A percentile compares a stretch with the other conserved stretches of the same genome.
Conservation (phyloP, 2,888 invertebrate genomes). For the Diarsia mendica region DNA sequence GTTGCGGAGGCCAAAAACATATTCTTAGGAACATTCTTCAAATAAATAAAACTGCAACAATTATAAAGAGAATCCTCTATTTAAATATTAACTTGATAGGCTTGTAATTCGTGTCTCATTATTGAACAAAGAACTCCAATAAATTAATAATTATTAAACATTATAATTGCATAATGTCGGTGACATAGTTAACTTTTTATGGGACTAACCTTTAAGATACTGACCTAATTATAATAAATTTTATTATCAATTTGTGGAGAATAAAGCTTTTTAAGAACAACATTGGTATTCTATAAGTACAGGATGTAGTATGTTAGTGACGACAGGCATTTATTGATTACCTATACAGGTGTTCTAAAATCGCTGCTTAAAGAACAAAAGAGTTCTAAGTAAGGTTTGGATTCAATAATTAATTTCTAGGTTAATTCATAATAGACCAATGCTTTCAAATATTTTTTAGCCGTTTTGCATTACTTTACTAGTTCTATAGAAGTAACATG, state of each 20-base stretch:
- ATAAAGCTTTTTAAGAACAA: no score
- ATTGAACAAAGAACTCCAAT: conserved; percentile 78
- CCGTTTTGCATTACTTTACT: background rate
- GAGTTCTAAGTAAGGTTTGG: background rate
- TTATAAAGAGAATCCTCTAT: conserved; percentile 86
- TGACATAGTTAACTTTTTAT: conserved; percentile 45
- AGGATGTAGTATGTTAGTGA: no score
- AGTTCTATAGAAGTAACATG: background rate
- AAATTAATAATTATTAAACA: conserved; percentile 70
- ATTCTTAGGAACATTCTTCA: background rate
- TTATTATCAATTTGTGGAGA: background rate
- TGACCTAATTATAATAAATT: background rate
- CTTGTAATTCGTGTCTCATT: conserved; percentile 84
- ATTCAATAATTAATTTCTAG: no score
- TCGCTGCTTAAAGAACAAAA: background rate
- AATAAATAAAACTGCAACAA: conserved; percentile 65
- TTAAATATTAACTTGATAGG: conserved; percentile 84
- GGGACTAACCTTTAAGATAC: conserved; percentile 43
- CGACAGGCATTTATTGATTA: no score
- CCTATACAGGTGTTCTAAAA: no score
- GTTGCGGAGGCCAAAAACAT: background rate
- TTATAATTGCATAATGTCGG: conserved; percentile 49
- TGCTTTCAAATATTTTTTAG: no score
- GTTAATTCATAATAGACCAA: no score
- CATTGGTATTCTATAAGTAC: no score